Base-by-base conservation (phyloP, 2,888 invertebrate species). In the Metopia argyrocephala region DNA sequence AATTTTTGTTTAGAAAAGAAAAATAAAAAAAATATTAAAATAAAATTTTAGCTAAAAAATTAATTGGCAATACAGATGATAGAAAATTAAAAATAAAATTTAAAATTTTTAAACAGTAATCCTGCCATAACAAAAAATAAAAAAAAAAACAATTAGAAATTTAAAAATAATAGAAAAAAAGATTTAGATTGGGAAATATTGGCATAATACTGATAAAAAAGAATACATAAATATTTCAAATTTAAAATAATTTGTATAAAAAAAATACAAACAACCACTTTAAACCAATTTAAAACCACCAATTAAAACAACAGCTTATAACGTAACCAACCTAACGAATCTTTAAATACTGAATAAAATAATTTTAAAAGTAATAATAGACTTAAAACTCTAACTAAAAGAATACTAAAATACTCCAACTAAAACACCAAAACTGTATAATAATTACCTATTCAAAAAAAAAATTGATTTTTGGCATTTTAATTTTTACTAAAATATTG, bases 361-460 rank as follows among this genome's bases (percentile, higher is more conserved):
- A n/a, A n/a, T n/a, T n/a, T n/a, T 57, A 46, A 12, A 7, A 20
- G 21, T 18, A 18, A 59, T 48, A 59, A 25, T 6, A 38, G 38
- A n/a, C n/a, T n/a, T n/a, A n/a, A n/a, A 28, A 31, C 3, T 38
- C 25, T 38, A 75, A 57, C 15, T 23, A 56, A 64, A 66, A n/a
- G 1, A 18, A 5, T 54, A 57, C 23, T 18, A 62, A 78, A 46
- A 21, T 45, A 45, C 65, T 70, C n/a, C 57, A 78, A 65, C 65
- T 45, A 78, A 78, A 78, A 65, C 78, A 78, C 71, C 62, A 70
- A n/a, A n/a, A n/a, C n/a, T n/a, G n/a, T n/a, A n/a, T n/a, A n/a
- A n/a, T n/a, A n/a, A n/a, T n/a, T n/a, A n/a, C n/a, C n/a, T n/a
- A n/a, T n/a, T n/a, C n/a, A n/a, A n/a, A n/a, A n/a, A n/a, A n/a